A percentile compares a stretch with the other conserved stretches of the same genome.
These are phyloP conservation scores for Aphaenogaster ashmeadi DNA, from an alignment of 1,140 invertebrate genomes.

Conservation along the genomic window DNA sequence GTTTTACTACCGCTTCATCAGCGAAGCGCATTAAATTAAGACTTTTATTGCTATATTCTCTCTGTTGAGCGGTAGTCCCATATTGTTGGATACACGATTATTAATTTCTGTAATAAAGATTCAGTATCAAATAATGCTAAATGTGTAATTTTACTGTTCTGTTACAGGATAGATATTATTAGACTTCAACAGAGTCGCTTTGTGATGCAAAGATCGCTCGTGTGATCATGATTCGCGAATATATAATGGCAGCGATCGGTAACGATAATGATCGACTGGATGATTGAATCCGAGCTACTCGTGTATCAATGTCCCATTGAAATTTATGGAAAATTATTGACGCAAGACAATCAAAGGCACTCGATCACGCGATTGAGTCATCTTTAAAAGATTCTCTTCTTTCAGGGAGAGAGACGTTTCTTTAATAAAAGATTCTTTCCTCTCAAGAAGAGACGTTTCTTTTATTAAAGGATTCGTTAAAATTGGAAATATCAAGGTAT, in stretches of 20 bases:
- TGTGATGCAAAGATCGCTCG: background rate
- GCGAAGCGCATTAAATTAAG: background rate
- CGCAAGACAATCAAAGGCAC: background rate
- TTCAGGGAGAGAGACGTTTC: too few relatives aligned
- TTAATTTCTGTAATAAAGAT: background rate
- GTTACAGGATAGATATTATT: background rate
- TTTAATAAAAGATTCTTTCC: background rate
- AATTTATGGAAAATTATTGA: background rate
- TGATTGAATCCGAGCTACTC: background rate
- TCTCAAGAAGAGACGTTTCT: too few relatives aligned
- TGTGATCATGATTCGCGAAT: too few relatives aligned
- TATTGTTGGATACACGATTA: background rate
- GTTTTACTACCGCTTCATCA: background rate
- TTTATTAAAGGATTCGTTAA: background rate
- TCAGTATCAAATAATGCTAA: background rate
- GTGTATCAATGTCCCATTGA: background rate
- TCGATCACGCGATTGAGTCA: background rate
- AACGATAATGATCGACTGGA: background rate
- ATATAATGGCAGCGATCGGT: background rate
- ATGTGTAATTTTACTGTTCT: background rate
- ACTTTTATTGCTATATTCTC: background rate
- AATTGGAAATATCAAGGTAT: background rate
- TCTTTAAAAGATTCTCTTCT: background rate
- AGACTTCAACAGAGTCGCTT: background rate
- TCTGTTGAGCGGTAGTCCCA: background rate